phyloP scores from a whole-genome alignment of 2,888 invertebrate genomes.

The Drosophila colorata region DNA sequence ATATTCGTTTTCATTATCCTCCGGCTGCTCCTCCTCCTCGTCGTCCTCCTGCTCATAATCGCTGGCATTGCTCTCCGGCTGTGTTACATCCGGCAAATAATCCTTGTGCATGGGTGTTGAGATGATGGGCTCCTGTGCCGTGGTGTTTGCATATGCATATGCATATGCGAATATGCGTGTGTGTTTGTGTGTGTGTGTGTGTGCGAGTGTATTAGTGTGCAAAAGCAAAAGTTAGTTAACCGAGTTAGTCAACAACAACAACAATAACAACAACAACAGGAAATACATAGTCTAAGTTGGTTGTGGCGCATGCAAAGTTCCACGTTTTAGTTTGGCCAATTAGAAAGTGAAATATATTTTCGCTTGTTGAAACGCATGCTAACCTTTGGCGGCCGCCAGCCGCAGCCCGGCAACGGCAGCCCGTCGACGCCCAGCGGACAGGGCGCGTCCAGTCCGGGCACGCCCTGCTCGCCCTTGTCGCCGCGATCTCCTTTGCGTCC shows the following conservation, averaged over 20 bases:
- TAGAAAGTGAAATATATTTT: conserved; percentile 44
- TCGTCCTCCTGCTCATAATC: conserved; percentile 86
- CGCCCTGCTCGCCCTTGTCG: conserved; percentile 97
- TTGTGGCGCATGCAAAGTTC: conserved; percentile 61
- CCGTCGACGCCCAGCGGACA: conserved; percentile 98
- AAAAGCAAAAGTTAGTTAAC: conserved; percentile 82
- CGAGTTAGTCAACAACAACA: conserved; percentile 64
- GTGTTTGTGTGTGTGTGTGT: conserved; percentile 27
- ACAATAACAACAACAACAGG: conserved; percentile 41
- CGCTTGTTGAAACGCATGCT: conserved; percentile 54
- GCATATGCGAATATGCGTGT: conserved; percentile 20
- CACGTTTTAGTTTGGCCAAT: conserved; percentile 54
- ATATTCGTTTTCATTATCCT: conserved; percentile 88
- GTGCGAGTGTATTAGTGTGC: conserved; percentile 56
- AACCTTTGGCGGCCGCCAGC: conserved; percentile 96
- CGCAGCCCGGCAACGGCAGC: conserved; percentile 97
- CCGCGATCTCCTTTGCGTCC: conserved; percentile 97
- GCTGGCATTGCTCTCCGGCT: conserved; percentile 87
- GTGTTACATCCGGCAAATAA: conserved; percentile 87
- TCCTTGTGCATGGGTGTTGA: conserved; percentile 87
- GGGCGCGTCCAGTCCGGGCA: conserved; percentile 99
- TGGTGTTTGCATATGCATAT: conserved; percentile 30
- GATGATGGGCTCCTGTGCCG: conserved; percentile 84
- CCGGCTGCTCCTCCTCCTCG: conserved; percentile 87
- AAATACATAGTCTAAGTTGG: conserved; percentile 19